phyloP scores from a whole-genome alignment of 2,888 invertebrate species.

The Dusona sp. region DNA sequence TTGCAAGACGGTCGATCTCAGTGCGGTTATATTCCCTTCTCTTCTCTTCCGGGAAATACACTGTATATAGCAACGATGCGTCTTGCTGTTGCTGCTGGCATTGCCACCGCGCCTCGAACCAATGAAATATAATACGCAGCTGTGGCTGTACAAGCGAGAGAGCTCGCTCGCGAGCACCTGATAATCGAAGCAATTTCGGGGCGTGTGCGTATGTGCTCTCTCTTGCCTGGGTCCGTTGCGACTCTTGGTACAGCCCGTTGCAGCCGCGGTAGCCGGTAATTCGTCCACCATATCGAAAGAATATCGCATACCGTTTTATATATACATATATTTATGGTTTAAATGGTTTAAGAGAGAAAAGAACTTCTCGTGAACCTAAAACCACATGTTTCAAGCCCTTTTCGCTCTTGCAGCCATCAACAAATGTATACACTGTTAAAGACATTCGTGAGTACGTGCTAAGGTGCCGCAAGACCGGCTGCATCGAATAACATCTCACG shows the following conservation, averaged over 20 bases:
- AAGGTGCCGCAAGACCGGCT: constrained; percentile 54
- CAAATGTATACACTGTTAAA: constrained; percentile 13
- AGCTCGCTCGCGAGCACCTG: constrained; percentile 62
- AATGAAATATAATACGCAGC: constrained; percentile 68
- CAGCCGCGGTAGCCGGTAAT: constrained; percentile 50
- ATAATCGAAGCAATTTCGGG: constrained; percentile 69
- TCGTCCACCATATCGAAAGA: constrained; percentile 49
- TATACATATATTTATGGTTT: constrained; percentile 1
- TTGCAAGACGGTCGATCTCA: constrained; percentile 36
- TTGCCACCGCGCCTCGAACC: constrained; percentile 48
- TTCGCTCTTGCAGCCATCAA: constrained; percentile 11
- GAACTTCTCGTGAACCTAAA: not conserved
- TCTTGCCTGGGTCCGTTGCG: constrained; percentile 4
- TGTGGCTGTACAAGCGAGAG: constrained; percentile 54
- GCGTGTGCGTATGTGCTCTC: constrained; percentile 57
- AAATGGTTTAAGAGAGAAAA: not conserved
- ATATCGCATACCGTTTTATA: constrained; percentile 7
- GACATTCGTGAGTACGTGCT: constrained; percentile 38
- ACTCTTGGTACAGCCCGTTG: constrained; percentile 32
- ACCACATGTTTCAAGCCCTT: not conserved
- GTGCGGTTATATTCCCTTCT: constrained; percentile 44
- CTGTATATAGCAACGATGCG: constrained; percentile 7
- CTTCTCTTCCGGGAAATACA: constrained; percentile 55
- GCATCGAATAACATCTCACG: constrained; percentile 48
- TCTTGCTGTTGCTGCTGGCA: constrained; percentile 27